Evolutionary conservation across 2,113 vertebrate species (phyloP), one percentile per base, ranked within the genome.

Genomic region (Lagopus leucura): DNA sequence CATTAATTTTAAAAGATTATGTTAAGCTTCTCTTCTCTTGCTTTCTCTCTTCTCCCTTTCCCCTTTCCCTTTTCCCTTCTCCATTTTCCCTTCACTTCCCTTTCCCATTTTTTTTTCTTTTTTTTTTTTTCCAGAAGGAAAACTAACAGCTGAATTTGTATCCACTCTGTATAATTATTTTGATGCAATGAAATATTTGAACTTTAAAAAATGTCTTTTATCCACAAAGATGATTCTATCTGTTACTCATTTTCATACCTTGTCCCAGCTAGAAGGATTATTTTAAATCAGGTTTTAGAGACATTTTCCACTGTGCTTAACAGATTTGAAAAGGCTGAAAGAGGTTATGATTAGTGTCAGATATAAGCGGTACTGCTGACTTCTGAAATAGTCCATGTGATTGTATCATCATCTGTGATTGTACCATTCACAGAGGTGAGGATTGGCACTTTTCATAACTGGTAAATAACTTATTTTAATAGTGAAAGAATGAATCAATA

Each of bases 391-490:
- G 11, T 61, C 20, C 36, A 2, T 58, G 18, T 63, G 55, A 81
- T 58, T 83, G 13, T 70, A 48, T 77, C 70, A 73, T 48, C 38
- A 38, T 67, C 36, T n/a, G 11, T 73, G 58, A 71, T 82, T 75
- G 21, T 47, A 11, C 14, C 82, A 64, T 83, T 82, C 50, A 52
- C 61, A 9, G 17, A 72, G 48, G 48, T 76, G 69, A 80, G 78
- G 65, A 83, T 7, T 72, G 52, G n/a, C 45, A 92, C 25, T 76
- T 89, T 65, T 88, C 34, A 42, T 92, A 94, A 88, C 63, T 76
- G 34, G 14, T 43, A 90, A 88, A 61, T 63, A 47, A 47, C 22
- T 84, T 82, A 82, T 93, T 94, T 95, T 94, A 89, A 82, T 77
- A 96, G 16, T 57, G 73, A 88, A 76, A 75, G 45, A 67, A 55